Evolutionary conservation across 2,797 vertebrate genomes (phyloP), one percentile per base, ranked within the genome.

Genomic region (Schizothorax lantsangensis): DNA sequence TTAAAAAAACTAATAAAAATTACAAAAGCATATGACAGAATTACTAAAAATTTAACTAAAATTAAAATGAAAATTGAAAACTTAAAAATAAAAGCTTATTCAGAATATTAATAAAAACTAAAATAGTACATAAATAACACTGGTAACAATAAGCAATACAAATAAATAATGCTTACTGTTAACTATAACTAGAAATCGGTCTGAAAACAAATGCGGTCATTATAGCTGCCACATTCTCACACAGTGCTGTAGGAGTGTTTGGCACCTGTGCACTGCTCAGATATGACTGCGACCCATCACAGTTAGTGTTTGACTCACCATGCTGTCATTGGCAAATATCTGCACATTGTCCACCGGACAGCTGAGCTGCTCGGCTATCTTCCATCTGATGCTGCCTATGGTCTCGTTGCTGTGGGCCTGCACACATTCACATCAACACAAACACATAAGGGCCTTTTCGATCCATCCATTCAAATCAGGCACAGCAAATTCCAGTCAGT

Each of bases 361-460:
- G 94, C 96, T 98, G 93, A 99, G 92, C 92, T 99, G 97, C 88
- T 98, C 97, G 23, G 98, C 95, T 88, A 99, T 98, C 94, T 99
- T 99, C 98, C 98, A 99, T 86, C 98, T 96, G 94, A 99, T 95
- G 7, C 98, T 99, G 88, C 97, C 97, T 83, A 99, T 94, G 0
- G 98, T 99, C 94, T 99, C 98, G 89, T 99, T 99, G 94, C 98
- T 99, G 94, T 99, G 98, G 90, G 98, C 98, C 98, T 99, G 79
- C 54, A 86, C 26, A 90, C 62, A 92, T 57, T 90, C 17, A 89
- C 57, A 89, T 40, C 84, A 45, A 87, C 36, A 87, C 12, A 72
- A 72, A 59, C 64, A 88, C 78, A 87, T 45, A 68, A 78, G 52
- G 33, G 6, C 12, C 40, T 88, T 3, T 36, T 14, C 36, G 8